phyloP scores from a whole-genome alignment of 2,797 vertebrate species.

The Hydrolagus colliei region DNA sequence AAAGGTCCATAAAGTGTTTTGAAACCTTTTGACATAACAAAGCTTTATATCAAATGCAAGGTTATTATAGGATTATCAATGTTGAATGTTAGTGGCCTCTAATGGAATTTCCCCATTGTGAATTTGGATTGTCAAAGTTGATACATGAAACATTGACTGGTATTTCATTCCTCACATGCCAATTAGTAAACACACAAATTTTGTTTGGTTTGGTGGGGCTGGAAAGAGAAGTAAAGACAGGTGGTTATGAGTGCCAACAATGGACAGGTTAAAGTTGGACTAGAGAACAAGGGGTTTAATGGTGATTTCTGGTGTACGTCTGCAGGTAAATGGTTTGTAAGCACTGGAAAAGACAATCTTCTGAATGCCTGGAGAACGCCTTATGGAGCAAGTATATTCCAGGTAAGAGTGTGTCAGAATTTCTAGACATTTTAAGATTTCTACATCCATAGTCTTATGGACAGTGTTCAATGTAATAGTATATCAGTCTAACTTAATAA shows the following conservation, averaged over 20 bases:
- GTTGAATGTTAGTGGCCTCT: too few relatives aligned
- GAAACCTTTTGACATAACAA: too few relatives aligned
- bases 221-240: neutral
- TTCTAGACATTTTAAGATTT: neutral
- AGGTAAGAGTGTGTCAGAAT: slow-evolving; percentile 46
- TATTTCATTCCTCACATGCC: too few relatives aligned
- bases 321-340: slow-evolving; percentile 74
- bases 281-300: neutral
- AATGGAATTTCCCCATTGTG: too few relatives aligned
- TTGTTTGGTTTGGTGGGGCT: neutral
- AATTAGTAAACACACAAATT: too few relatives aligned
- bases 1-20: too few relatives aligned
- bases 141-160: too few relatives aligned
- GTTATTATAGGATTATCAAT: too few relatives aligned
- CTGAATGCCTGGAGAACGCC: slow-evolving; percentile 74
- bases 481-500: too few relatives aligned
- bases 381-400: slow-evolving; percentile 73
- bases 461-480: neutral
- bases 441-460: neutral
- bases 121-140: too few relatives aligned
- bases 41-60: too few relatives aligned
- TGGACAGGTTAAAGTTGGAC: neutral
- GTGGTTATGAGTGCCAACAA: neutral
- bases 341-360: slow-evolving; percentile 75
- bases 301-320: slow-evolving; percentile 34